phyloP scores from a whole-genome alignment of 30 jellyfish, hydroid and myxozoan species.

The Catostylus mosaicus region DNA sequence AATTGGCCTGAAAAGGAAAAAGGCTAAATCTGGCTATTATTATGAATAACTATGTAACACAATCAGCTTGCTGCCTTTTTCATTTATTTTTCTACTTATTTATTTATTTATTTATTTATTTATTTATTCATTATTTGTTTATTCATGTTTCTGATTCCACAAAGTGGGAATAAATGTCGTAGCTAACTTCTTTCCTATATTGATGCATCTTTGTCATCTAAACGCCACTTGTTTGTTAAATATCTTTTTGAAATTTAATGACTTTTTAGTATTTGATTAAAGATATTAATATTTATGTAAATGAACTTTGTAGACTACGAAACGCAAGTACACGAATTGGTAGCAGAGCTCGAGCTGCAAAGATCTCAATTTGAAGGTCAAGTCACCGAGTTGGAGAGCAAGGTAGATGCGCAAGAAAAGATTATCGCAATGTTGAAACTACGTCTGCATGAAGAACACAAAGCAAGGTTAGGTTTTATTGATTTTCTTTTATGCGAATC shows the following conservation, averaged over 20 bases:
- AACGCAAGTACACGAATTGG: slow-evolving; percentile 59
- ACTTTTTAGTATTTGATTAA: not conserved
- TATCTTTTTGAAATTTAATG: not conserved
- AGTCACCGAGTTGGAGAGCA: slow-evolving; percentile 61
- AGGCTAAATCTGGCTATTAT: too few species aligned
- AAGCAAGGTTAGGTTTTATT: slow-evolving; percentile 72
- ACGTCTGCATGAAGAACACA: slow-evolving; percentile 89
- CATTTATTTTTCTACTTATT: too few species aligned
- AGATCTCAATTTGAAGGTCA: slow-evolving; percentile 79
- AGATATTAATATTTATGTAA: not conserved
- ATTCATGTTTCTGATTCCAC: too few species aligned
- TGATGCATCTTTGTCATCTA: too few species aligned
- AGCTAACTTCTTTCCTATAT: too few species aligned
- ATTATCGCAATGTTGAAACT: slow-evolving; percentile 74
- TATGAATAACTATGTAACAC: too few species aligned
- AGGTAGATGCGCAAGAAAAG: slow-evolving; percentile 67
- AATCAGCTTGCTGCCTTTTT: too few species aligned
- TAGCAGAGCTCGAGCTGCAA: slow-evolving; percentile 57
- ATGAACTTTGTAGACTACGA: slow-evolving; percentile 71
- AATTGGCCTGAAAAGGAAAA: too few species aligned
- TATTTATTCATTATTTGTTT: too few species aligned
- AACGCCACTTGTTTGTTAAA: too few species aligned
- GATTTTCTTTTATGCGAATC: not conserved
- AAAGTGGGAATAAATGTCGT: too few species aligned
- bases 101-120: too few species aligned